Evolutionary conservation across 1,140 invertebrate genomes (phyloP), one percentile per base, ranked within the genome.

Genomic region (Drosophila rhopaloa): DNA sequence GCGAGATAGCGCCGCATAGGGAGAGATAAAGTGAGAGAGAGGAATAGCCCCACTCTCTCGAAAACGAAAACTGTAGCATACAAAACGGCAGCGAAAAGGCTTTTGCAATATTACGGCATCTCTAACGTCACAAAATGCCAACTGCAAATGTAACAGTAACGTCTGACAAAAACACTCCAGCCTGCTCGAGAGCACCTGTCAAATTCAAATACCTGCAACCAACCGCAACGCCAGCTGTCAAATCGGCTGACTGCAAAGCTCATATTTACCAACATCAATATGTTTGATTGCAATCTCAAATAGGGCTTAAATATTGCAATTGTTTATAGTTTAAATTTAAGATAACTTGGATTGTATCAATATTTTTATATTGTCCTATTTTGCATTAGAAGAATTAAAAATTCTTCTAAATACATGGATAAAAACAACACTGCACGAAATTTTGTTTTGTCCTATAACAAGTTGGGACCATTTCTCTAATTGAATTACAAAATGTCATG

Each of bases 41-140:
- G 14, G 2, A 3, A 8, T n/a, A 14, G 48, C 32, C 19, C 32
- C 32, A 54, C 14, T 29, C 51, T 40, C 29, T 38, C 6, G 11
- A 32, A 67, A 65, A 35, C 59, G 35, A 74, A 55, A 61, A 61
- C 35, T 50, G 48, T 77, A 84, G 81, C 76, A 83, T 77, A 85
- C 67, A 77, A 74, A 50, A 41, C 61, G 58, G 79, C 57, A 53
- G 11, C n/a, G 40, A 65, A 62, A 65, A 66, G 35, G 14, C 58
- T 41, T 40, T 62, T 58, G 59, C 59, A 24, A 35, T 59, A 58
- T 59, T 61, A 57, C 24, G 51, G 51, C 54, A 62, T 41, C 14
- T 48, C 54, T 35, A 59, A 60, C 38, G 27, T 53, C 19, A 27
- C 16, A 63, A 63, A 10, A 10, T 55, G 61, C 16, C 46, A 63